Evolutionary conservation across 2,113 vertebrate species (phyloP).

Genomic region (Bufo gargarizans): DNA sequence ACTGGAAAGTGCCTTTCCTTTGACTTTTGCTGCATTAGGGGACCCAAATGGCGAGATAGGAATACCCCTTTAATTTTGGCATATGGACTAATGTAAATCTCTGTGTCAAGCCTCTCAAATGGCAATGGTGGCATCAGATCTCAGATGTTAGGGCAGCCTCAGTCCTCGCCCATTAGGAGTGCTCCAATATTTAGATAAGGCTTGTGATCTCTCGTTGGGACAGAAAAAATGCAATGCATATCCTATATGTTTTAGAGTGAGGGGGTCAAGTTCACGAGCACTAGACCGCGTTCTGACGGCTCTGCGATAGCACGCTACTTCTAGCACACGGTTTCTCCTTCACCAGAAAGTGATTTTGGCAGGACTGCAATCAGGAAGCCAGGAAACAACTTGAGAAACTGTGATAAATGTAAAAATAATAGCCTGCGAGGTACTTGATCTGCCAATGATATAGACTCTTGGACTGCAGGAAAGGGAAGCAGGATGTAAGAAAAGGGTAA

Average conservation of each 20-base stretch:
- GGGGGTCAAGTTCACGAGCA: background rate
- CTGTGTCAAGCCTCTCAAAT: too few species aligned
- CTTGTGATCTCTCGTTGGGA: background rate
- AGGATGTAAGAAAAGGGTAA: constrained; percentile 39
- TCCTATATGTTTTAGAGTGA: background rate
- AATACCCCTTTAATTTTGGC: too few species aligned
- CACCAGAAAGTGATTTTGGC: constrained; percentile 43
- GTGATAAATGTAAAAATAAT: constrained; percentile 50
- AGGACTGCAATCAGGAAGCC: constrained; percentile 30
- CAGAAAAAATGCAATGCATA: constrained; percentile 15
- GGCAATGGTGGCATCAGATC: background rate
- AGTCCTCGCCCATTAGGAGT: background rate
- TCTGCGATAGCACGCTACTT: background rate
- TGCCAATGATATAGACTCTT: constrained; percentile 45
- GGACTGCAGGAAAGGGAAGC: constrained; percentile 51
- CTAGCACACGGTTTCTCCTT: background rate
- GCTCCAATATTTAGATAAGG: background rate
- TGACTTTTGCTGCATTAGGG: too few species aligned
- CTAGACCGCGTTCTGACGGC: background rate
- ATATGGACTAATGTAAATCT: too few species aligned
- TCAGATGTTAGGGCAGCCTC: background rate
- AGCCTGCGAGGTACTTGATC: constrained; percentile 28
- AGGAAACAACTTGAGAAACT: constrained; percentile 48
- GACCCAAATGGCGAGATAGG: too few species aligned
- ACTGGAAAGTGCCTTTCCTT: too few species aligned